phyloP scores from a whole-genome alignment of 2,797 vertebrate genomes.

The Anas georgica region DNA sequence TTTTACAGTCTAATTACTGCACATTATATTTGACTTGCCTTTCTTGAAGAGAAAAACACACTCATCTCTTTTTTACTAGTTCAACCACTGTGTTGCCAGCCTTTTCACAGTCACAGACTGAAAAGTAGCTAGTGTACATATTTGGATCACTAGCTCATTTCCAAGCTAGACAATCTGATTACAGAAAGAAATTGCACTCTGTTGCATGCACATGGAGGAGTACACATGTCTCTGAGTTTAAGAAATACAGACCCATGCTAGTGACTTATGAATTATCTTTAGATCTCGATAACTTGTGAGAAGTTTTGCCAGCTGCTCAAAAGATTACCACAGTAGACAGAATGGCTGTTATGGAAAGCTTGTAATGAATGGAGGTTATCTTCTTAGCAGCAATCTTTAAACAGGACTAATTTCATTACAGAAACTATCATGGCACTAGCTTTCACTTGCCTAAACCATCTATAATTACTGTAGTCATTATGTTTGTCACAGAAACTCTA shows the following conservation, averaged over 20 bases:
- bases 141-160: background rate
- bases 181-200: background rate
- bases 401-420: slow-evolving; percentile 61
- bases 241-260: background rate
- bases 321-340: background rate
- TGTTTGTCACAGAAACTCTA: background rate
- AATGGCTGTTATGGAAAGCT: background rate
- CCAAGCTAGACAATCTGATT: background rate
- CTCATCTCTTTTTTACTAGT: background rate
- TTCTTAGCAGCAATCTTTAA: slow-evolving; percentile 61
- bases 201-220: background rate
- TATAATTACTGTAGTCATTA: background rate
- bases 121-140: background rate
- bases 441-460: slow-evolving; percentile 48
- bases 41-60: background rate
- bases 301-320: background rate
- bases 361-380: background rate
- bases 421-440: slow-evolving; percentile 33
- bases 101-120: background rate
- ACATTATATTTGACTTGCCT: background rate
- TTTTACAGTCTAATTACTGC: background rate
- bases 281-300: background rate
- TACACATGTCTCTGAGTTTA: background rate
- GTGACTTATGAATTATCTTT: background rate
- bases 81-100: background rate